Base-by-base conservation (phyloP, 64 coral and sea anemone genomes). In the Montipora sp. region DNA sequence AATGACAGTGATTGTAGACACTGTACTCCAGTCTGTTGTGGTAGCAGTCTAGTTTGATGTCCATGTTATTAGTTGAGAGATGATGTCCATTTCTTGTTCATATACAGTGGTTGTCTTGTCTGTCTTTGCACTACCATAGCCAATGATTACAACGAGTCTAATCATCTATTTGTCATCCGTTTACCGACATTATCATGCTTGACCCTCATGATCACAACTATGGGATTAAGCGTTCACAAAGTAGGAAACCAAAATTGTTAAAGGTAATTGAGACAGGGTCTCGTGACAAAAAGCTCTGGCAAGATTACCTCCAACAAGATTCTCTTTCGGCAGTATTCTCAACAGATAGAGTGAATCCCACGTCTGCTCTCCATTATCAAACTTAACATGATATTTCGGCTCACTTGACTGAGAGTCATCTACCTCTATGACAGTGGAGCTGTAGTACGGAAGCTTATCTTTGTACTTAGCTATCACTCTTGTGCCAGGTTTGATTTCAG, bases 391-490 rank as follows among this genome's bases (percentile, higher is more conserved):
- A 78, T 89, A 98, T 20, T 51, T 88, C 19, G 80, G 87, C 14
- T 78, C 48, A 53, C 70, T 89, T 4, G 87, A 44, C 11, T 79
- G 77, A 48, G 95, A 91, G 13, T 76, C 70, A 47, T 98, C 95
- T 67, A 98, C 65, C 24, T 92, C 43, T 59, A 23, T 85, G 36
- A 85, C 82, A 47, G 82, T 85, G 47, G 63, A 51, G 50, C 65
- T 71, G 82, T 85, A 94, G 63, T 85, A 94, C n/a, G 71, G 59
- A 7, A 15, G 44, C 3, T 67, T 83, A n/a, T 94, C 68, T 73
- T 92, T 98, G 89, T 69, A 92, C 13, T 80, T 88, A 5, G 95
- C 92, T 77, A 98, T 94, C 24, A 98, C 95, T 8, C 92, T 83
- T 5, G 95, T 84, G 24, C 88, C 92, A 5, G 78, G 89, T 18